Evolutionary conservation across 2,113 vertebrate genomes (phyloP).

Genomic region (Xenopus borealis): DNA sequence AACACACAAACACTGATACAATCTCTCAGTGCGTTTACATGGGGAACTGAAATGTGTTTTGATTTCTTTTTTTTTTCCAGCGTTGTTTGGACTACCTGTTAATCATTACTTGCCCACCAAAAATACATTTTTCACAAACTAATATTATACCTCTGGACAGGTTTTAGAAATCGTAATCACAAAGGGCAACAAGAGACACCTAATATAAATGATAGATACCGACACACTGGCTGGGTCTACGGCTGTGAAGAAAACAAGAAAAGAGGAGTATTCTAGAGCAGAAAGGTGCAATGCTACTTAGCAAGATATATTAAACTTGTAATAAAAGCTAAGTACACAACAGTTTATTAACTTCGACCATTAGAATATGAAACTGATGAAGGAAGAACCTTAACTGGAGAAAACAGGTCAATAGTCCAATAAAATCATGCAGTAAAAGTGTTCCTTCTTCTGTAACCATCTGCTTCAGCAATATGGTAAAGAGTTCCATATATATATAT

Average conservation of each 20-base stretch:
- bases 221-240: background rate
- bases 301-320: slow-evolving; percentile 3
- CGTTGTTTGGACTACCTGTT: background rate
- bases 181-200: slow-evolving; percentile 1
- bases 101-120: background rate
- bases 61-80: background rate
- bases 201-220: slow-evolving; percentile 21
- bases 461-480: background rate
- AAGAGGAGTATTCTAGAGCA: background rate
- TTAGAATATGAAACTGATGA: background rate
- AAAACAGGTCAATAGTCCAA: slow-evolving; percentile 17
- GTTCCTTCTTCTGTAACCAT: slow-evolving; percentile 4
- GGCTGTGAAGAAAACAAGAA: background rate
- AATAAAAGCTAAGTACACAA: slow-evolving; percentile 1
- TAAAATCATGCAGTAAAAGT: background rate
- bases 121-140: background rate
- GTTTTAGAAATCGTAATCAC: slow-evolving; percentile 31
- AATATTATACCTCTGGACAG: slow-evolving; percentile 5
- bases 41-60: too few relatives aligned
- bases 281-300: background rate
- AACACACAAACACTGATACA: background rate
- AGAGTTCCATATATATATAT: too few relatives aligned
- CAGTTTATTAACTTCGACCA: slow-evolving; percentile 1
- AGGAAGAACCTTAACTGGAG: background rate
- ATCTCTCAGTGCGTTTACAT: too few relatives aligned